Conservation (phyloP, 2,113 vertebrate genomes). For the Xenopus laevis region DNA sequence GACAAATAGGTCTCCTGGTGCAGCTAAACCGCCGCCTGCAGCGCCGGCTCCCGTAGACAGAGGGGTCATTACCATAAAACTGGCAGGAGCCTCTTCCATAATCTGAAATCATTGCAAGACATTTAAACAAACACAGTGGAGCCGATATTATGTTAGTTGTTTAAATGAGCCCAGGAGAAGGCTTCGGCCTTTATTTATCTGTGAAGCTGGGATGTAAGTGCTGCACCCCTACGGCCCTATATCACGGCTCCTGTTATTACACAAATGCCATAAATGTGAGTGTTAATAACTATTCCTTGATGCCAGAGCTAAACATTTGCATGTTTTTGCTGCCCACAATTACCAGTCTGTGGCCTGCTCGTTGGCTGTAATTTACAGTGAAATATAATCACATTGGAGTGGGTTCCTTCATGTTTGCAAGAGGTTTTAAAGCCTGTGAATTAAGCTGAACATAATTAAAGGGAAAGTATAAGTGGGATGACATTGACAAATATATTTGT, state of each 20-base stretch:
- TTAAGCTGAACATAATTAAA: too few species aligned
- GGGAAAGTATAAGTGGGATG: too few species aligned
- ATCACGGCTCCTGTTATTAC: too few species aligned
- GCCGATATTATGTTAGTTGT: slow-evolving; percentile 15
- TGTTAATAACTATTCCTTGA: too few species aligned
- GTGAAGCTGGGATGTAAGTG: too few species aligned
- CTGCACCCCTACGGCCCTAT: too few species aligned
- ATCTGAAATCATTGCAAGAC: slow-evolving; percentile 8
- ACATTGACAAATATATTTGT: too few species aligned
- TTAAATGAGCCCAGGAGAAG: slow-evolving; percentile 2
- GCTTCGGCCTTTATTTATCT: too few species aligned
- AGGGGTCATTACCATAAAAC: slow-evolving; percentile 13
- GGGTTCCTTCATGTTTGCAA: too few species aligned
- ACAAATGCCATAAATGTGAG: too few species aligned
- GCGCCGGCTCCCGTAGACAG: not conserved
- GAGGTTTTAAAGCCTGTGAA: too few species aligned
- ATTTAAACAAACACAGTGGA: slow-evolving; percentile 35
- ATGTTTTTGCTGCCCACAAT: not conserved
- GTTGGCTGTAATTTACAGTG: slow-evolving; percentile 10
- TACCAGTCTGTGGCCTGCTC: not conserved
- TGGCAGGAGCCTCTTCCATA: not conserved
- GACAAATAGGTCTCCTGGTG: not conserved
- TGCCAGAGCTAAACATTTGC: too few species aligned
- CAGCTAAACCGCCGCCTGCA: slow-evolving; percentile 9
- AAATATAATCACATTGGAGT: not conserved